A percentile compares a stretch with the other conserved stretches of the same genome.
These are phyloP conservation scores for Sylvia borin DNA, from an alignment of 2,797 vertebrate species.

Conservation along the genomic window DNA sequence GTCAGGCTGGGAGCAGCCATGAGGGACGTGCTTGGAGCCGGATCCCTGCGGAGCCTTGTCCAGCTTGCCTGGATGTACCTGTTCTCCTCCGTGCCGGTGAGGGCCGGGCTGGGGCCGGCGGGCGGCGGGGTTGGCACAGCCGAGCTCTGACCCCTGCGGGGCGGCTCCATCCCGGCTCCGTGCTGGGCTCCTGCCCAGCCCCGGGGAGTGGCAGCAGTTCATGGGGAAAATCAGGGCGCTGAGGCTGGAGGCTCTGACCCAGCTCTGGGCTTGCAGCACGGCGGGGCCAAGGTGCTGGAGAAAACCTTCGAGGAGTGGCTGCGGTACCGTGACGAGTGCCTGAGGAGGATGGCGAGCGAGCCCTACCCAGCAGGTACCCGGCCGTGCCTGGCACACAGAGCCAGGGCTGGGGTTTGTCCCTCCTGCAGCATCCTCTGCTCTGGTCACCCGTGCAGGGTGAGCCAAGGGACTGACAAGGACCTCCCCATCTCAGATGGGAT, in stretches of 20 bases:
- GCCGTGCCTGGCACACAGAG: rapidly evolving
- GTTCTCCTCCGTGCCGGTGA: conserved; percentile 38
- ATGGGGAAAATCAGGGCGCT: rapidly evolving
- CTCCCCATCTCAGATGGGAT: neutral
- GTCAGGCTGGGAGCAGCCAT: neutral
- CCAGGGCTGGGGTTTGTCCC: neutral
- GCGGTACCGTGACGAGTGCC: conserved; percentile 69
- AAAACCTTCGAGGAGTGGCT: conserved; percentile 73
- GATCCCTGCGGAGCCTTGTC: neutral
- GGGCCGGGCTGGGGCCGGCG: neutral
- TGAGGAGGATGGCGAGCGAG: conserved; percentile 64
- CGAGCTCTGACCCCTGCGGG: rapidly evolving
- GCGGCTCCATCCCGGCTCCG: neutral
- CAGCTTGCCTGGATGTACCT: conserved; percentile 32
- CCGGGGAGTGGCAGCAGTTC: neutral
- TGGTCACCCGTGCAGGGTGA: rapidly evolving
- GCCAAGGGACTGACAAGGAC: rapidly evolving
- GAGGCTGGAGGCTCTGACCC: neutral
- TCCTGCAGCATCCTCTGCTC: neutral
- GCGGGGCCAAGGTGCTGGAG: conserved; percentile 64
- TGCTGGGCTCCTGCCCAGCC: neutral
- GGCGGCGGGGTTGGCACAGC: neutral
- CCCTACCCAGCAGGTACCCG: conserved; percentile 50
- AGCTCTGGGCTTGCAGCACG: neutral
- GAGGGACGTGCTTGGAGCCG: neutral